Percentiles rank a stretch among this genome's conserved stretches.
These are phyloP conservation scores for Diloba caeruleocephala DNA, from an alignment of 2,888 invertebrate genomes.

Conservation along the genomic window DNA sequence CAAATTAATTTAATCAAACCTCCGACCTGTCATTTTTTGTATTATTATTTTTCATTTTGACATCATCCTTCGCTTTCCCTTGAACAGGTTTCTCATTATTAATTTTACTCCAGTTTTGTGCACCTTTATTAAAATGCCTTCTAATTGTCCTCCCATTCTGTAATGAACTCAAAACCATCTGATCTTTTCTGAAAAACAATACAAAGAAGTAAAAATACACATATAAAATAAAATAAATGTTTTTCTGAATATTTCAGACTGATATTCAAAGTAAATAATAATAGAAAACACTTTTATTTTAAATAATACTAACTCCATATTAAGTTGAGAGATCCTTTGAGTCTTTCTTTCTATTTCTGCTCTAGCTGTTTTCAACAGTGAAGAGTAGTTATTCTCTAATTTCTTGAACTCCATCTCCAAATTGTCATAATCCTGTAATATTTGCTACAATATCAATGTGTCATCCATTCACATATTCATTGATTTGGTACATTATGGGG, in stretches of 20 bases:
- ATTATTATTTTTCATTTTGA: conserved; percentile 22
- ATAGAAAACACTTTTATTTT: background rate
- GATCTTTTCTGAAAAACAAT: conserved; percentile 74
- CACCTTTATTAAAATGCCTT: conserved; percentile 25
- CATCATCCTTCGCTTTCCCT: conserved; percentile 24
- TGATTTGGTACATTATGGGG: background rate
- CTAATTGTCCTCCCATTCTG: conserved; percentile 59
- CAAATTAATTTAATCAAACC: background rate
- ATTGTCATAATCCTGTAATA: conserved; percentile 84
- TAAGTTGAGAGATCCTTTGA: conserved; percentile 73
- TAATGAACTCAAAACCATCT: conserved; percentile 67
- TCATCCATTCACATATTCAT: conserved; percentile 66
- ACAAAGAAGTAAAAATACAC: background rate
- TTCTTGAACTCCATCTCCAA: conserved; percentile 72
- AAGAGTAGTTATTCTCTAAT: conserved; percentile 78
- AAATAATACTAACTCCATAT: conserved; percentile 75
- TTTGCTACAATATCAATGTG: conserved; percentile 83
- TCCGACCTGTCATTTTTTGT: conserved; percentile 42
- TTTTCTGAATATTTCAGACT: no score
- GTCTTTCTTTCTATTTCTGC: conserved; percentile 82
- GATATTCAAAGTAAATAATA: no score
- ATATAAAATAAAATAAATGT: conserved; percentile 1
- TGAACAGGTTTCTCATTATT: conserved; percentile 15
- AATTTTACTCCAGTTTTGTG: conserved; percentile 12
- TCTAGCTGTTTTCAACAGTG: conserved; percentile 78